Percentiles rank a stretch among this genome's conserved stretches.
Conservation (phyloP, 1,140 invertebrate genomes). For the Vanessa tameamea region DNA sequence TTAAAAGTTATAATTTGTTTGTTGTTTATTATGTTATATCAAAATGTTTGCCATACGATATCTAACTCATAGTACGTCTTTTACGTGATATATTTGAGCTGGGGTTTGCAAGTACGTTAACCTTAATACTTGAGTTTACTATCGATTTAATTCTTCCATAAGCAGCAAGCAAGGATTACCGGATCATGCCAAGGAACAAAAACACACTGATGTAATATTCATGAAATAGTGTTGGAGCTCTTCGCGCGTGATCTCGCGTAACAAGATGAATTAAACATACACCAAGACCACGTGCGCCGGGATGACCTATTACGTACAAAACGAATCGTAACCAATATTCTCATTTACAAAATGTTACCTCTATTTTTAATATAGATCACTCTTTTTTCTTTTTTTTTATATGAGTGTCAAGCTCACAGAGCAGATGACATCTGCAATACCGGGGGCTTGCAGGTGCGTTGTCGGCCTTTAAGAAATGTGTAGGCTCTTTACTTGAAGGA, state of each 20-base stretch:
- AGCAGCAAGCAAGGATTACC: not conserved
- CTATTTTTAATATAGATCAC: too few relatives aligned
- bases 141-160: slow-evolving; percentile 4
- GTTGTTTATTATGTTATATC: slow-evolving; percentile 7
- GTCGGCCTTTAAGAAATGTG: too few relatives aligned
- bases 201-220: slow-evolving; percentile 21
- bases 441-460: too few relatives aligned
- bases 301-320: not conserved
- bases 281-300: not conserved
- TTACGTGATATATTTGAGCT: not conserved
- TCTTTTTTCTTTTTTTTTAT: too few relatives aligned
- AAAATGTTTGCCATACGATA: not conserved
- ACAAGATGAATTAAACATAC: slow-evolving; percentile 39
- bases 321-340: not conserved
- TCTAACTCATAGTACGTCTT: not conserved
- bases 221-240: slow-evolving; percentile 14
- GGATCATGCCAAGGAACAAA: slow-evolving; percentile 1
- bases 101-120: not conserved
- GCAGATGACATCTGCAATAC: too few relatives aligned
- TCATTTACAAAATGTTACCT: not conserved
- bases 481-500: too few relatives aligned
- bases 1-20: slow-evolving; percentile 12
- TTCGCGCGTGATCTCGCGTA: slow-evolving; percentile 30
- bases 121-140: not conserved
- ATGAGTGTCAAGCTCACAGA: too few relatives aligned